Percentiles rank a stretch among this genome's conserved stretches.
phyloP scores from a whole-genome alignment of 1,140 invertebrate species.

The Stratiolaelaps scimitus region DNA sequence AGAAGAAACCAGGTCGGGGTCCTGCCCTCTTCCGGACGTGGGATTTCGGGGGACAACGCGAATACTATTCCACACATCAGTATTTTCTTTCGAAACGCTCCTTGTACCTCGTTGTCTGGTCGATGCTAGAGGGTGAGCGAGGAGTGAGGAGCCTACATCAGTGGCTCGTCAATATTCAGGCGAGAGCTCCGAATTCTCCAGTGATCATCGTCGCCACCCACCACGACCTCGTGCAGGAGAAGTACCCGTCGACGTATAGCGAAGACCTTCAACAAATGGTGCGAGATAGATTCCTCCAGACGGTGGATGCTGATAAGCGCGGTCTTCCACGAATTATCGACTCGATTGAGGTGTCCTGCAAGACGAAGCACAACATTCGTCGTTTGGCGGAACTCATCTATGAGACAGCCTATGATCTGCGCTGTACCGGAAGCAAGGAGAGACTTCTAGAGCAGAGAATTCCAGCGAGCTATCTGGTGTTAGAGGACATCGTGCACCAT shows the following conservation, averaged over 20 bases:
- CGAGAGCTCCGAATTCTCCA: conserved; percentile 79
- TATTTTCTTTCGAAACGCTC: conserved; percentile 93
- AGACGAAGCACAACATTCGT: conserved; percentile 77
- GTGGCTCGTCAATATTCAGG: conserved; percentile 91
- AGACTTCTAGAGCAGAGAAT: conserved; percentile 82
- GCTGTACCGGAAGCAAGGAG: conserved; percentile 78
- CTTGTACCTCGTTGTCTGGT: conserved; percentile 89
- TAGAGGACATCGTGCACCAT: conserved; percentile 77
- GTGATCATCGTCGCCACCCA: conserved; percentile 89
- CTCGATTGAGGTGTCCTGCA: conserved; percentile 76
- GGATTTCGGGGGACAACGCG: conserved; percentile 90
- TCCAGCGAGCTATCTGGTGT: conserved; percentile 81
- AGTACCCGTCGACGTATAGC: conserved; percentile 54
- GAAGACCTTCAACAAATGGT: conserved; percentile 78
- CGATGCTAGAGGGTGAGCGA: conserved; percentile 76
- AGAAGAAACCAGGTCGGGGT: conserved; percentile 68
- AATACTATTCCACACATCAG: conserved; percentile 95
- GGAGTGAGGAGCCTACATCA: conserved; percentile 79
- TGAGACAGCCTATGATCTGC: conserved; percentile 77
- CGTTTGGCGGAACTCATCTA: conserved; percentile 83
- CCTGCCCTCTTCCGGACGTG: conserved; percentile 92
- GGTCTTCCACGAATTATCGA: conserved; percentile 84
- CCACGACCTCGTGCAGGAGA: conserved; percentile 70
- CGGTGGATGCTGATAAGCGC: conserved; percentile 87
- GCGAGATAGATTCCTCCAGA: conserved; percentile 73